Conservation (phyloP, 2,113 vertebrate species). For the Carassius gibelio region DNA sequence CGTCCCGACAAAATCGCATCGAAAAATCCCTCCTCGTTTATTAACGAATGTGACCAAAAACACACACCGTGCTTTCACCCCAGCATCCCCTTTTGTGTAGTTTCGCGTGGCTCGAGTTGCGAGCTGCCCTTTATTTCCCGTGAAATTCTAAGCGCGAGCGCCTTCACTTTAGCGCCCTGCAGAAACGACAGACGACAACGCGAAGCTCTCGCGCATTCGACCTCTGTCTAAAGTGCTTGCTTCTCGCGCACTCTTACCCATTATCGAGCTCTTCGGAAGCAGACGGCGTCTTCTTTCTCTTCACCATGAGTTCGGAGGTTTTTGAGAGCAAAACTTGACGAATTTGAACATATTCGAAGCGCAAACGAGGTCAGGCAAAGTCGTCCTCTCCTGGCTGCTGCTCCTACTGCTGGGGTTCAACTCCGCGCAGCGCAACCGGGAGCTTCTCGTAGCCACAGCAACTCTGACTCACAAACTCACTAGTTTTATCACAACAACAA, state of each 20-base stretch:
- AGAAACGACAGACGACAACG: conserved; percentile 77
- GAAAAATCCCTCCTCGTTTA: conserved; percentile 64
- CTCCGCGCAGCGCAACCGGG: conserved; percentile 78
- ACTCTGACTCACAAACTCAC: conserved; percentile 69
- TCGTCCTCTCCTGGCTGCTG: conserved; percentile 66
- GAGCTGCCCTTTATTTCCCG: conserved; percentile 63
- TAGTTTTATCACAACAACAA: conserved; percentile 54
- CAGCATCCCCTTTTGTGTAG: not conserved
- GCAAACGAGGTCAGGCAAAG: conserved; percentile 69
- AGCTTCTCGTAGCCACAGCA: conserved; percentile 66
- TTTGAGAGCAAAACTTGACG: conserved; percentile 69
- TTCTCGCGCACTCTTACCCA: conserved; percentile 74
- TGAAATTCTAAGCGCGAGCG: conserved; percentile 76
- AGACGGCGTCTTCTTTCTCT: conserved; percentile 80
- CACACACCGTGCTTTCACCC: conserved; percentile 27
- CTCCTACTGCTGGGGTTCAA: conserved; percentile 76
- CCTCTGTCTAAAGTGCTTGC: conserved; percentile 79
- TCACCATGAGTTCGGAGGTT: conserved; percentile 85
- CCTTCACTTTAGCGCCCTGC: conserved; percentile 81
- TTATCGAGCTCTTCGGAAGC: conserved; percentile 77
- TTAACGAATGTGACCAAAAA: conserved; percentile 44
- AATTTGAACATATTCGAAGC: conserved; percentile 79
- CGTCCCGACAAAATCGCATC: conserved; percentile 88
- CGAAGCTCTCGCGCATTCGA: conserved; percentile 73
- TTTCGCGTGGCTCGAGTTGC: conserved; percentile 45